Percentiles rank a stretch among this genome's conserved stretches.
These are phyloP conservation scores for Poeciliopsis turrubarensis DNA, from an alignment of 2,113 vertebrate species.

Conservation along the genomic window DNA sequence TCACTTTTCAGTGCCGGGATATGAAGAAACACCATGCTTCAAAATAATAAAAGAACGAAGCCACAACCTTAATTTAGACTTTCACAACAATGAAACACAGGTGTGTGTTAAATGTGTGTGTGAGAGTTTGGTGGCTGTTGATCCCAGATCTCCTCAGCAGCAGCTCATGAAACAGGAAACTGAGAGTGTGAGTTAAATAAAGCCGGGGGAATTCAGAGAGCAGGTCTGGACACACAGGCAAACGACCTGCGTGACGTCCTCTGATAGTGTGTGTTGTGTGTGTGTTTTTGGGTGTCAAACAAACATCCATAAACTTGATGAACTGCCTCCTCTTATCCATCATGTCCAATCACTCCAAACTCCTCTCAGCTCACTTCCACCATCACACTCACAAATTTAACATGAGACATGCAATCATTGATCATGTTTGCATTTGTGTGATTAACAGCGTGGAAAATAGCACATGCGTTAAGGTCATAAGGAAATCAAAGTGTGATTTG, in stretches of 20 bases:
- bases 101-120: constrained; percentile 1
- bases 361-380: constrained; percentile 6
- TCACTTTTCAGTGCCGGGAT: constrained; percentile 43
- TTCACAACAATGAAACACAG: constrained; percentile 28
- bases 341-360: constrained; percentile 39
- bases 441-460: not conserved
- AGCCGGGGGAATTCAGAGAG: constrained; percentile 76
- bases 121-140: constrained; percentile 53
- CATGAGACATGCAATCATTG: not conserved
- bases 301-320: constrained; percentile 51
- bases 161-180: constrained; percentile 80
- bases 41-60: constrained; percentile 37
- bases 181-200: constrained; percentile 77
- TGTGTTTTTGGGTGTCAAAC: constrained; percentile 14
- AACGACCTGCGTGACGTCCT: constrained; percentile 60
- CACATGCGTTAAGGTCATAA: not conserved
- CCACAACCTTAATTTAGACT: constrained; percentile 41
- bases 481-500: constrained; percentile 3
- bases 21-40: constrained; percentile 38
- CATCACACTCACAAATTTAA: constrained; percentile 2
- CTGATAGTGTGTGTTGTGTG: constrained; percentile 22
- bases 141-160: constrained; percentile 54
- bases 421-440: not conserved
- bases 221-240: constrained; percentile 73
- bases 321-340: constrained; percentile 51